A percentile compares a stretch with the other conserved stretches of the same genome.
These are phyloP conservation scores for Phorcus lineatus DNA, from an alignment of 2,888 invertebrate genomes.

Conservation along the genomic window DNA sequence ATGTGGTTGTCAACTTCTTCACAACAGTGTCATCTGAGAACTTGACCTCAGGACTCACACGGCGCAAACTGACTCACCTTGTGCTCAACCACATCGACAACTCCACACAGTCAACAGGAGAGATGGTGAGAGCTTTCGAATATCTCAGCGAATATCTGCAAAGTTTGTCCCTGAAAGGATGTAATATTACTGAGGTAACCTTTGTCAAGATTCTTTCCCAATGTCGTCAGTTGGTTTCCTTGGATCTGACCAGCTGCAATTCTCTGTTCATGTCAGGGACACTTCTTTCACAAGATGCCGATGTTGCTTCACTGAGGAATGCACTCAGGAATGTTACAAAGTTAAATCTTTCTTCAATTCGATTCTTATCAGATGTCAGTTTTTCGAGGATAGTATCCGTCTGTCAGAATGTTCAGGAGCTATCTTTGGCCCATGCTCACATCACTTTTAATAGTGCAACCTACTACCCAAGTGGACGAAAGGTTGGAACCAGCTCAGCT, in stretches of 20 bases:
- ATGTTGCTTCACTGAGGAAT: slow-evolving; percentile 65
- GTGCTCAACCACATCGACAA: slow-evolving; percentile 65
- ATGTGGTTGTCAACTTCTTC: slow-evolving; percentile 78
- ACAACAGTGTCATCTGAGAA: slow-evolving; percentile 37
- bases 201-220: slow-evolving; percentile 64
- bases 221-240: slow-evolving; percentile 78
- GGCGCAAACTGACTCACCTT: slow-evolving; percentile 60
- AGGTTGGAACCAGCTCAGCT: slow-evolving; percentile 79
- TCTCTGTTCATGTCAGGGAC: slow-evolving; percentile 86
- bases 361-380: slow-evolving; percentile 85
- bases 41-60: slow-evolving; percentile 42
- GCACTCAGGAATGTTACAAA: slow-evolving; percentile 77
- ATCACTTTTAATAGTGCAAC: slow-evolving; percentile 84
- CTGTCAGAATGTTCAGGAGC: slow-evolving; percentile 80
- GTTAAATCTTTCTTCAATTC: slow-evolving; percentile 82
- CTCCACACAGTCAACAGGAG: slow-evolving; percentile 51
- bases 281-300: slow-evolving; percentile 80
- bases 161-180: slow-evolving; percentile 66
- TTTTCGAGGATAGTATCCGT: slow-evolving; percentile 82
- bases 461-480: slow-evolving; percentile 76
- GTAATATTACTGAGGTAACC: slow-evolving; percentile 67
- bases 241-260: slow-evolving; percentile 82
- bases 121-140: slow-evolving; percentile 60
- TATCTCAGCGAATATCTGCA: slow-evolving; percentile 56
- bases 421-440: slow-evolving; percentile 83